These are phyloP conservation scores for Synergus umbraculus DNA, from an alignment of 2,888 invertebrate species.

Conservation along the genomic window DNA sequence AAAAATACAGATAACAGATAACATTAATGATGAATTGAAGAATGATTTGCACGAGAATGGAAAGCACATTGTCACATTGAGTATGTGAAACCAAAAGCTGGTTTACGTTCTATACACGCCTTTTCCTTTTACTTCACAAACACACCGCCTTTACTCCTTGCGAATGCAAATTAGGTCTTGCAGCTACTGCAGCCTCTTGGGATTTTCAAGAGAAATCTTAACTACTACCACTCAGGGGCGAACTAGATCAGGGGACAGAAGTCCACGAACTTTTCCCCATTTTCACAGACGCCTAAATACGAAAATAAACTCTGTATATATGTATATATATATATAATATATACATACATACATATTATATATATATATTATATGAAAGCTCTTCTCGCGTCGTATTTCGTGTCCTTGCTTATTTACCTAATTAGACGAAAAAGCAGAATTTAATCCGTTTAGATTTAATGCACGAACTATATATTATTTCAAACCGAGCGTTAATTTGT, in stretches of 20 bases:
- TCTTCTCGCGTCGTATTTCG: not conserved
- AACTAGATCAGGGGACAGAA: not conserved
- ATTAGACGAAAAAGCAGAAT: not conserved
- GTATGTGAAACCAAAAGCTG: not conserved
- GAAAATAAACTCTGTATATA: not conserved
- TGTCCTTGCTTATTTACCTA: not conserved
- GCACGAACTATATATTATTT: too few relatives aligned
- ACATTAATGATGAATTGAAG: not conserved
- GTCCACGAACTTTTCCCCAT: not conserved
- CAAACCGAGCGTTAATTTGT: too few relatives aligned
- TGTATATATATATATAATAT: not conserved
- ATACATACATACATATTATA: too few relatives aligned
- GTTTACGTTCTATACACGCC: not conserved
- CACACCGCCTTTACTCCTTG: not conserved
- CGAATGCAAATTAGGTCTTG: slow-evolving; percentile 13
- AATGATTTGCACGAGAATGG: not conserved
- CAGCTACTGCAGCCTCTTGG: not conserved
- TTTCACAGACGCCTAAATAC: not conserved
- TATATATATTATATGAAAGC: too few relatives aligned
- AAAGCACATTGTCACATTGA: not conserved
- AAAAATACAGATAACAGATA: too few relatives aligned
- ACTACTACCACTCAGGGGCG: slow-evolving; percentile 25
- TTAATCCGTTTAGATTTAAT: too few relatives aligned
- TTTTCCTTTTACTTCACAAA: not conserved
- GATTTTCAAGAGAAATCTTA: slow-evolving; percentile 45